Evolutionary conservation across 2,888 invertebrate genomes (phyloP).

Genomic region (Hydrotaea cyrtoneurina): DNA sequence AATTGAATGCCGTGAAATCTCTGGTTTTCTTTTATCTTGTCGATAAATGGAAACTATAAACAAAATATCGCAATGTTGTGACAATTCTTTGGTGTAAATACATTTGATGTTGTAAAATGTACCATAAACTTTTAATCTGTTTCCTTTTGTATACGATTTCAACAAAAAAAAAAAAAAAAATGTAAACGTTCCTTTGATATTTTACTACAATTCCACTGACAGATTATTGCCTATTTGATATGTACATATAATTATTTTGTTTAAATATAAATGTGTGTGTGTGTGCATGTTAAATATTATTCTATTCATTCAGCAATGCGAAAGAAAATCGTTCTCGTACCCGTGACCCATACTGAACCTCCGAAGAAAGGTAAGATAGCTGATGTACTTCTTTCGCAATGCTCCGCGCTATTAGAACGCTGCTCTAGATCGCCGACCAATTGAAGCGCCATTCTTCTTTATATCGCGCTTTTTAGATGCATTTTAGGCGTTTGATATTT

Average conservation of each 20-base stretch:
- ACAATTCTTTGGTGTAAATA: constrained; percentile 36
- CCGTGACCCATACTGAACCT: constrained; percentile 73
- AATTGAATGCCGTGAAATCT: constrained; percentile 21
- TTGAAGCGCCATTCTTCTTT: not conserved
- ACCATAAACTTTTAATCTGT: constrained; percentile 10
- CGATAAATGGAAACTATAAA: constrained; percentile 21
- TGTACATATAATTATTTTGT: constrained; percentile 27
- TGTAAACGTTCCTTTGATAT: not conserved
- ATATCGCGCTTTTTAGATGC: constrained; percentile 1
- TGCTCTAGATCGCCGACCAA: not conserved
- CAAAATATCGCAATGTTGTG: constrained; percentile 35
- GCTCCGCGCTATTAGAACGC: not conserved
- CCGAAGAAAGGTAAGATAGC: constrained; percentile 78
- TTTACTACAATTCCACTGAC: constrained; percentile 15
- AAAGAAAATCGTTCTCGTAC: constrained; percentile 80
- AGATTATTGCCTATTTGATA: constrained; percentile 16
- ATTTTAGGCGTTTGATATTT: too few relatives aligned
- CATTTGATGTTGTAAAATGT: constrained; percentile 47
- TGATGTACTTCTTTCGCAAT: not conserved
- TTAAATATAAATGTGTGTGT: constrained; percentile 52
- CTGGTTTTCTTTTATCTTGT: not conserved
- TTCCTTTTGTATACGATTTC: not conserved
- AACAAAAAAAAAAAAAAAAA: not conserved
- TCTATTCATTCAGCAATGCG: constrained; percentile 74
- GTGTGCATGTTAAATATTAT: constrained; percentile 45